Conservation (phyloP, 2,888 invertebrate genomes). For the Eulithis testata region DNA sequence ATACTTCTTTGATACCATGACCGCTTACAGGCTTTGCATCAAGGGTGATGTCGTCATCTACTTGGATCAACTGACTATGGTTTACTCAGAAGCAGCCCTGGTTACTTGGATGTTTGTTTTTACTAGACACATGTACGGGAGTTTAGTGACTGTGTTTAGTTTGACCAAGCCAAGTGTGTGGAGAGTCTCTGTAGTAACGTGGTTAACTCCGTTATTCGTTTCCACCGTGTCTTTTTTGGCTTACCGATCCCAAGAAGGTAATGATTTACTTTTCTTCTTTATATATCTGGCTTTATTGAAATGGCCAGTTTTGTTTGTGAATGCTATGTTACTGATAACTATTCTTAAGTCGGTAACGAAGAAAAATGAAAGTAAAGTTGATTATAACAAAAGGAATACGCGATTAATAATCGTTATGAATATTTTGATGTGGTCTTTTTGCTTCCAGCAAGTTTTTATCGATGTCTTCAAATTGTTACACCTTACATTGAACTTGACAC, state of each 20-base stretch:
- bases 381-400: constrained; percentile 46
- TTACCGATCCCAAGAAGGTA: constrained; percentile 36
- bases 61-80: constrained; percentile 48
- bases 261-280: constrained; percentile 42
- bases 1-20: constrained; percentile 56
- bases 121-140: constrained; percentile 67
- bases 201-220: constrained; percentile 57
- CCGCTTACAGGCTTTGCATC: constrained; percentile 41
- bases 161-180: constrained; percentile 48
- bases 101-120: constrained; percentile 73
- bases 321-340: constrained; percentile 59
- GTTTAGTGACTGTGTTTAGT: constrained; percentile 66
- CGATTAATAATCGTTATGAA: constrained; percentile 65
- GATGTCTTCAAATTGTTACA: constrained; percentile 63
- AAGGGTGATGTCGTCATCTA: constrained; percentile 36
- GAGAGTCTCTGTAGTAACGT: constrained; percentile 58
- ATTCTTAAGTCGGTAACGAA: constrained; percentile 59
- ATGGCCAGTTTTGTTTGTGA: constrained; percentile 67
- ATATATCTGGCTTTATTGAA: constrained; percentile 59
- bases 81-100: constrained; percentile 64
- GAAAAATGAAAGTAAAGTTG: constrained; percentile 53
- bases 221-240: constrained; percentile 42
- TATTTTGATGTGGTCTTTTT: constrained; percentile 65
- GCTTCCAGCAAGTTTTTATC: constrained; percentile 64
- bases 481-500: constrained; percentile 39